Evolutionary conservation across 2,888 invertebrate genomes (phyloP).

Genomic region (Chymomyza caudatula): DNA sequence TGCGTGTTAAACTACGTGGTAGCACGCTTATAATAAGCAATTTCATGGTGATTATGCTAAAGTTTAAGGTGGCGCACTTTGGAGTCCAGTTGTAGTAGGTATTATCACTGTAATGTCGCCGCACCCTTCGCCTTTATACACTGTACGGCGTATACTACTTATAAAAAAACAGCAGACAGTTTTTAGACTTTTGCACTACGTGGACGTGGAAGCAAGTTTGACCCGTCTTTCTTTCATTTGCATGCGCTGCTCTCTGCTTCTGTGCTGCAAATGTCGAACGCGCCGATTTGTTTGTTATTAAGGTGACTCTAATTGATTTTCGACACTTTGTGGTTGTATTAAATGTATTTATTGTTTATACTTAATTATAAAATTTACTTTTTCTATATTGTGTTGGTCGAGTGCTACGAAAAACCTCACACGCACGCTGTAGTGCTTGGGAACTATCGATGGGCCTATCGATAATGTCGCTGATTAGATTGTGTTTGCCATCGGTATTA

Average conservation of each 20-base stretch:
- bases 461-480: neutral
- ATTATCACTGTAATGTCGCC: conserved; percentile 31
- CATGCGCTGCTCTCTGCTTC: neutral
- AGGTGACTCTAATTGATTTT: conserved; percentile 15
- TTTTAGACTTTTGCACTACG: conserved; percentile 55
- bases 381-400: conserved; percentile 55
- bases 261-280: neutral
- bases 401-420: conserved; percentile 16
- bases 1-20: conserved; percentile 58
- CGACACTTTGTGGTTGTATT: conserved; percentile 27
- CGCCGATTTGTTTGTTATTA: neutral
- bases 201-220: conserved; percentile 35
- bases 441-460: neutral
- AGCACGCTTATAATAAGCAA: conserved; percentile 53
- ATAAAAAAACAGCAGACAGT: conserved; percentile 50
- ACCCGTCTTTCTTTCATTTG: conserved; percentile 16
- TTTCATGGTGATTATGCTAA: conserved; percentile 40
- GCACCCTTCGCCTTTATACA: conserved; percentile 46
- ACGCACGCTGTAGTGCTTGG: conserved; percentile 2
- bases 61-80: conserved; percentile 60
- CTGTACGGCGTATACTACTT: conserved; percentile 20
- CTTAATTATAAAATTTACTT: conserved; percentile 52
- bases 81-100: conserved; percentile 33
- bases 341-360: conserved; percentile 23
- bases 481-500: neutral